Evolutionary conservation across 2,113 vertebrate species (phyloP).

Genomic region (Argyrosomus japonicus): DNA sequence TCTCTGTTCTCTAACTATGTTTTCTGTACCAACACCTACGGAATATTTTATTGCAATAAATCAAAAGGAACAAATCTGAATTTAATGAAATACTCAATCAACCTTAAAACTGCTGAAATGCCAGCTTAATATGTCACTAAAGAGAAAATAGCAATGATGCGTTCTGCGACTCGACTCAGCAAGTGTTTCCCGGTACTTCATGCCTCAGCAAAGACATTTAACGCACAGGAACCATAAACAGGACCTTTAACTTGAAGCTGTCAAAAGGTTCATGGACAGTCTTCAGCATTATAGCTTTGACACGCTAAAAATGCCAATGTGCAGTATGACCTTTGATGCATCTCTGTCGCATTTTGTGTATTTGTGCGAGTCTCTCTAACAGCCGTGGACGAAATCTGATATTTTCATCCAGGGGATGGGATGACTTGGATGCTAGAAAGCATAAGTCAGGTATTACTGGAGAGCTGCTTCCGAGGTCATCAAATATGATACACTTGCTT

Average conservation of each 20-base stretch:
- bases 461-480: constrained; percentile 70
- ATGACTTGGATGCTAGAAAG: constrained; percentile 50
- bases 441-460: constrained; percentile 57
- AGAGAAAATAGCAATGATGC: constrained; percentile 51
- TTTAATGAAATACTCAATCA: constrained; percentile 69
- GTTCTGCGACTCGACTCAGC: constrained; percentile 52
- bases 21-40: constrained; percentile 18
- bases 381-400: constrained; percentile 21
- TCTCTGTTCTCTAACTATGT: neutral
- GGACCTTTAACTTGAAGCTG: constrained; percentile 58
- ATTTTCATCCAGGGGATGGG: constrained; percentile 45
- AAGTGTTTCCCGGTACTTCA: constrained; percentile 58
- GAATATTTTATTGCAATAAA: constrained; percentile 52
- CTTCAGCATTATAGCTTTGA: constrained; percentile 37
- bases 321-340: constrained; percentile 49
- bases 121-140: constrained; percentile 64
- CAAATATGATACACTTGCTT: constrained; percentile 71
- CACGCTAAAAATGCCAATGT: constrained; percentile 51
- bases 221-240: constrained; percentile 46
- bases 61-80: constrained; percentile 71
- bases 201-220: constrained; percentile 66
- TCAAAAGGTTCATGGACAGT: constrained; percentile 40
- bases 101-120: constrained; percentile 66
- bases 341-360: constrained; percentile 37
- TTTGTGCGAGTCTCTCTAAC: constrained; percentile 31